Evolutionary conservation across 2,113 vertebrate genomes (phyloP).

Genomic region (Anthoscopus minutus): DNA sequence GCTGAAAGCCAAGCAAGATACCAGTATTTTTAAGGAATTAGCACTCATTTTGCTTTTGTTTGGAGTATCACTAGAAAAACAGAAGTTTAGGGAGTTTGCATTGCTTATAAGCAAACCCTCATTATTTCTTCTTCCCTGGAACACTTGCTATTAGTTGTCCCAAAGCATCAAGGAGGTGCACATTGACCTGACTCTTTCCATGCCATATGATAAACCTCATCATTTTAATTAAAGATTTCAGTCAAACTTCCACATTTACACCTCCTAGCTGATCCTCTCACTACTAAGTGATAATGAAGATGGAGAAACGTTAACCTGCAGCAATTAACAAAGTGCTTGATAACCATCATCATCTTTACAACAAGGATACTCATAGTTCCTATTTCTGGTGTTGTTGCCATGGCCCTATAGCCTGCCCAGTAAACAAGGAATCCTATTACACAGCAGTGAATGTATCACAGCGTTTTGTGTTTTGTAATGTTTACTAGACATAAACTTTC

Average conservation of each 20-base stretch:
- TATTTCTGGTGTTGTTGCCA: conserved; percentile 51
- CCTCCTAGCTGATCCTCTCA: background rate
- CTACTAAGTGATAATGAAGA: background rate
- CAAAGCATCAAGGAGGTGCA: background rate
- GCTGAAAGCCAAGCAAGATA: background rate
- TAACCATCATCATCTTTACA: conserved; percentile 28
- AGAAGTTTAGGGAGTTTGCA: background rate
- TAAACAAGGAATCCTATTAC: conserved; percentile 58
- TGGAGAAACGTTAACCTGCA: background rate
- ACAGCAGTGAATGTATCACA: background rate
- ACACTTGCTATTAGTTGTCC: background rate
- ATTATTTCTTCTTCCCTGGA: background rate
- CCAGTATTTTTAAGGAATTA: background rate
- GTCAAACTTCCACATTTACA: background rate
- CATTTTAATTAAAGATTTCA: background rate
- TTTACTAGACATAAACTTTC: conserved; percentile 50
- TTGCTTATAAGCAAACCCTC: background rate
- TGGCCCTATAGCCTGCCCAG: background rate
- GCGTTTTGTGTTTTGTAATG: conserved; percentile 27
- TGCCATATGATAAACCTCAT: background rate
- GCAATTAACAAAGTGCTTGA: background rate
- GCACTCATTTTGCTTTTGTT: background rate
- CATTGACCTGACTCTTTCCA: background rate
- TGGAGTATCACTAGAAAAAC: background rate
- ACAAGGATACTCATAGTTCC: conserved; percentile 3